Percentiles rank a stretch among this genome's conserved stretches.
Evolutionary conservation across 2,113 vertebrate genomes (phyloP).

Genomic region (Xenopus laevis): DNA sequence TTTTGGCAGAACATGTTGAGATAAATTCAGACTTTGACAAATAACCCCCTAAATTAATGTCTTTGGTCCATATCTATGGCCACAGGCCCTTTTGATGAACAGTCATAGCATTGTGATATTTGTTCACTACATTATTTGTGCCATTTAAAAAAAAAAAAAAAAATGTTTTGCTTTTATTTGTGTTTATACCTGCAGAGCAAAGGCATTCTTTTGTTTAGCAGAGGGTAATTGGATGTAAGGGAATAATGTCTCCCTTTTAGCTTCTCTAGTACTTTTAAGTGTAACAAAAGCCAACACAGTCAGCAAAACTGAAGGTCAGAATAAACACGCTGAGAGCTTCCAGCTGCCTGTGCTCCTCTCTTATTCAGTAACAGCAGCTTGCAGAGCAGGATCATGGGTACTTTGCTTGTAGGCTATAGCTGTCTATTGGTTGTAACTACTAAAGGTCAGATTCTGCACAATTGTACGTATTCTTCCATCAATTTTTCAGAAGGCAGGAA

Average conservation of each 20-base stretch:
- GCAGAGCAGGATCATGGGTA: neutral
- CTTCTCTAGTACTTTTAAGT: slow-evolving; percentile 57
- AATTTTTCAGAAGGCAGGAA: neutral
- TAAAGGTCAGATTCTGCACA: neutral
- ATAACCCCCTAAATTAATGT: too few species aligned
- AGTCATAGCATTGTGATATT: neutral
- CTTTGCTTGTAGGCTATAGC: neutral
- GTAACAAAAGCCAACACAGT: slow-evolving; percentile 53
- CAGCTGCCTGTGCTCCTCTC: slow-evolving; percentile 49
- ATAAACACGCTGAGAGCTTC: slow-evolving; percentile 53
- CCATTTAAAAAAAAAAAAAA: too few species aligned
- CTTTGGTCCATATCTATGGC: too few species aligned
- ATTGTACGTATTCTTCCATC: neutral
- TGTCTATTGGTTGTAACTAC: too few species aligned
- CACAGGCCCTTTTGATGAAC: too few species aligned
- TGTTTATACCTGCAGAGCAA: slow-evolving; percentile 21
- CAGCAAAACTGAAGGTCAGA: slow-evolving; percentile 57
- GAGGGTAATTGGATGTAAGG: slow-evolving; percentile 50
- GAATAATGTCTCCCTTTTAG: slow-evolving; percentile 49
- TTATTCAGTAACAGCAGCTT: slow-evolving; percentile 47
- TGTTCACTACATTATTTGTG: neutral
- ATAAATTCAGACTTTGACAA: too few species aligned
- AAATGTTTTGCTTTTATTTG: slow-evolving; percentile 12
- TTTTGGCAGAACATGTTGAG: too few species aligned
- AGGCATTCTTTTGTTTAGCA: slow-evolving; percentile 32